Conservation (phyloP, 2,888 invertebrate genomes). For the Sthenelais limicola region DNA sequence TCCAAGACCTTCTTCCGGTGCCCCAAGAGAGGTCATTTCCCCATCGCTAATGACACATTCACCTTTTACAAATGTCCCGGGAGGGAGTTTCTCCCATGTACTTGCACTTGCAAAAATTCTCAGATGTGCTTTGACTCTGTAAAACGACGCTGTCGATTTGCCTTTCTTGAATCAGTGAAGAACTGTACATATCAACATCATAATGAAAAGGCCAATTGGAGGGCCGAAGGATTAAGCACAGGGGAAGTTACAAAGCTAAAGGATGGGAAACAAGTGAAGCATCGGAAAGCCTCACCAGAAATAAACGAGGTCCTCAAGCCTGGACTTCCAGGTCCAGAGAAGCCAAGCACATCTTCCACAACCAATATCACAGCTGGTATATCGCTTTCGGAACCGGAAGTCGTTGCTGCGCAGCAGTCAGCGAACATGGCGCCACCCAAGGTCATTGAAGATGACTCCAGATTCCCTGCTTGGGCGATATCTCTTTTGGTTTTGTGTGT, state of each 20-base stretch:
- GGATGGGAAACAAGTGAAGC: too few relatives aligned
- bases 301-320: too few relatives aligned
- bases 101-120: conserved; percentile 32
- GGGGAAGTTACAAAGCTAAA: too few relatives aligned
- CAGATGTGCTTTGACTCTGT: conserved; percentile 32
- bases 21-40: conserved; percentile 10
- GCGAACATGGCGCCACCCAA: neutral
- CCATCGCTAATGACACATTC: neutral
- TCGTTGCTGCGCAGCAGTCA: neutral
- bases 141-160: conserved; percentile 25
- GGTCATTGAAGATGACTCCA: conserved; percentile 19
- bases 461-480: conserved; percentile 43
- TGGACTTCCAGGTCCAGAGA: too few relatives aligned
- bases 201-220: too few relatives aligned
- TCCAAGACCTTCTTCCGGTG: neutral
- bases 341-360: too few relatives aligned
- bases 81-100: neutral
- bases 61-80: conserved; percentile 14
- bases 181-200: too few relatives aligned
- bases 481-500: conserved; percentile 37
- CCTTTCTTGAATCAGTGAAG: conserved; percentile 23
- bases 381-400: neutral
- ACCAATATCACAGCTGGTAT: too few relatives aligned
- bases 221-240: too few relatives aligned
- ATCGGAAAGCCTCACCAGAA: too few relatives aligned